A percentile compares a stretch with the other conserved stretches of the same genome.
Conservation (phyloP, 2,113 vertebrate genomes). For the Crocuta crocuta region DNA sequence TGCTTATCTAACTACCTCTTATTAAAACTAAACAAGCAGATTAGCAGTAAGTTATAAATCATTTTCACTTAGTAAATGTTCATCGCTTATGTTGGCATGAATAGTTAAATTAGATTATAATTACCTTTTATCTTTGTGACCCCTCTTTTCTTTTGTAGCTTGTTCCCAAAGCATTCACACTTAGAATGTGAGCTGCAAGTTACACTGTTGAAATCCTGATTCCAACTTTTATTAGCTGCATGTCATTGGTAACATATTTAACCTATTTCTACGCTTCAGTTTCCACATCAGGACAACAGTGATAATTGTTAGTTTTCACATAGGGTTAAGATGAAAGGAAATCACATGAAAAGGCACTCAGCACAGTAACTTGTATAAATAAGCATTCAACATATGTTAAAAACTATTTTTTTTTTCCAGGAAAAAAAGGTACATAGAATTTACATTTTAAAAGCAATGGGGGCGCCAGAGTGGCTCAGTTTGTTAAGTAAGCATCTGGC, state of each 20-base stretch:
- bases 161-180: background rate
- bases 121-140: background rate
- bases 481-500: no score
- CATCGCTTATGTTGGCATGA: background rate
- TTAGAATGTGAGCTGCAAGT: background rate
- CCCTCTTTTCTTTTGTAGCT: background rate
- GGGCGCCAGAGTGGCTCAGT: no score
- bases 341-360: background rate
- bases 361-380: background rate
- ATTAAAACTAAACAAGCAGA: slow-evolving; percentile 12
- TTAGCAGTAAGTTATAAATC: background rate
- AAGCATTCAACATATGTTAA: background rate
- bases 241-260: background rate
- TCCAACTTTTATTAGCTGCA: background rate
- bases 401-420: background rate
- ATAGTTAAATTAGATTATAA: background rate
- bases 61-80: background rate
- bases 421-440: background rate
- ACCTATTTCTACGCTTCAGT: background rate
- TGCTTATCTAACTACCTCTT: background rate
- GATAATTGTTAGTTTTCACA: background rate
- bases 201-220: background rate
- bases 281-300: background rate
- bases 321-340: background rate
- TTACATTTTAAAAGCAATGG: background rate